Percentiles rank a stretch among this genome's conserved stretches.
Conservation (phyloP, 1,140 invertebrate species). For the Anoplophora glabripennis region DNA sequence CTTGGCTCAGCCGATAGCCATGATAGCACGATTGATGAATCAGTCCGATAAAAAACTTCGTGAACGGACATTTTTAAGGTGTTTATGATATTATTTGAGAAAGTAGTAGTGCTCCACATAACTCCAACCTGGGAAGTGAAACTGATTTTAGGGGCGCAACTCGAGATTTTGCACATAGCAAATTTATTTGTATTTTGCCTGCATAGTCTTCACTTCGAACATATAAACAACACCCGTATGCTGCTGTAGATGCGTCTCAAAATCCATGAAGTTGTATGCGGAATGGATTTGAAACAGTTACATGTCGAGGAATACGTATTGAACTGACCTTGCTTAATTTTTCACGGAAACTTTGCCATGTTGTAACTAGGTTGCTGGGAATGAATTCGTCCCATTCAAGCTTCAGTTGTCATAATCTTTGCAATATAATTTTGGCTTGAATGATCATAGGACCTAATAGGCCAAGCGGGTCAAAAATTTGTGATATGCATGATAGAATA, state of each 20-base stretch:
- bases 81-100: background rate
- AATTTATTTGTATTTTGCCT: conserved; percentile 8
- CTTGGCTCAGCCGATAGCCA: conserved; percentile 34
- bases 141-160: conserved; percentile 34
- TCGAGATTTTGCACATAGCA: conserved; percentile 33
- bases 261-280: conserved; percentile 30
- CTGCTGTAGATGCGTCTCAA: conserved; percentile 39
- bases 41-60: conserved; percentile 42
- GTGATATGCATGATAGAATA: conserved; percentile 41
- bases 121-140: conserved; percentile 31
- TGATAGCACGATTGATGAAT: conserved; percentile 45
- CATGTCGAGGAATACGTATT: background rate
- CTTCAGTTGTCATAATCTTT: conserved; percentile 46
- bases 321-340: too few species aligned
- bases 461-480: conserved; percentile 51
- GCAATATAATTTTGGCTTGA: conserved; percentile 48
- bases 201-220: conserved; percentile 17
- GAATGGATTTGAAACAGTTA: background rate
- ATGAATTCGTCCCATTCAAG: conserved; percentile 50
- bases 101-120: conserved; percentile 25
- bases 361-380: conserved; percentile 23
- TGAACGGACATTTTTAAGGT: background rate
- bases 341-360: background rate
- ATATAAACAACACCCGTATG: conserved; percentile 39
- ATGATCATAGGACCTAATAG: conserved; percentile 45